A percentile compares a stretch with the other conserved stretches of the same genome.
phyloP scores from a whole-genome alignment of 2,797 vertebrate species.

The Paramormyrops hopkinsi region DNA sequence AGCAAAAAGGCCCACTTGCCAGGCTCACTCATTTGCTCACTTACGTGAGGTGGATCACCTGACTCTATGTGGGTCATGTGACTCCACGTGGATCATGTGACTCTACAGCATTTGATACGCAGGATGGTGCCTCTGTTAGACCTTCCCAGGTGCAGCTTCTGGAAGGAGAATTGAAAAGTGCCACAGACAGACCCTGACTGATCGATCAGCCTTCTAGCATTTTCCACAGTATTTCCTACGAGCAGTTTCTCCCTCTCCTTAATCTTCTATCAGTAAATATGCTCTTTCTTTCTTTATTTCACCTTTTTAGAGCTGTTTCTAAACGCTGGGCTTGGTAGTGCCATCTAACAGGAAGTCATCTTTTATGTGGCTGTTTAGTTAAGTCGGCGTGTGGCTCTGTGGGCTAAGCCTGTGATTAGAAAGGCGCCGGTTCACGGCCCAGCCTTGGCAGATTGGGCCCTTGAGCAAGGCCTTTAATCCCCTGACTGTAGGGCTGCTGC shows the following conservation, averaged over 20 bases:
- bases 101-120: slow-evolving; percentile 50
- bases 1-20: neutral
- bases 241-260: neutral
- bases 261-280: neutral
- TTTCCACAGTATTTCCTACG: neutral
- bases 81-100: neutral
- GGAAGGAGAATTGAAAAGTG: slow-evolving; percentile 22
- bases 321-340: neutral
- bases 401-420: neutral
- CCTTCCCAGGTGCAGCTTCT: slow-evolving; percentile 55
- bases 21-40: neutral
- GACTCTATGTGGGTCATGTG: neutral
- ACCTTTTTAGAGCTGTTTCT: neutral
- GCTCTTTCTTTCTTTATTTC: neutral
- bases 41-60: neutral
- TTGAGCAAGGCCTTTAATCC: neutral
- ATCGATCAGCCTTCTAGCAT: neutral
- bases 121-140: slow-evolving; percentile 27
- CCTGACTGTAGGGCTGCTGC: neutral
- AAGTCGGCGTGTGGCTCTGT: neutral
- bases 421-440: neutral
- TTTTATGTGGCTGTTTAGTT: neutral
- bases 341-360: neutral
- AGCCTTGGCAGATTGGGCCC: neutral
- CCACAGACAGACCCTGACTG: neutral